A percentile compares a stretch with the other conserved stretches of the same genome.
phyloP scores from a whole-genome alignment of 1,140 invertebrate species.

The Lasaia peninsularis region DNA sequence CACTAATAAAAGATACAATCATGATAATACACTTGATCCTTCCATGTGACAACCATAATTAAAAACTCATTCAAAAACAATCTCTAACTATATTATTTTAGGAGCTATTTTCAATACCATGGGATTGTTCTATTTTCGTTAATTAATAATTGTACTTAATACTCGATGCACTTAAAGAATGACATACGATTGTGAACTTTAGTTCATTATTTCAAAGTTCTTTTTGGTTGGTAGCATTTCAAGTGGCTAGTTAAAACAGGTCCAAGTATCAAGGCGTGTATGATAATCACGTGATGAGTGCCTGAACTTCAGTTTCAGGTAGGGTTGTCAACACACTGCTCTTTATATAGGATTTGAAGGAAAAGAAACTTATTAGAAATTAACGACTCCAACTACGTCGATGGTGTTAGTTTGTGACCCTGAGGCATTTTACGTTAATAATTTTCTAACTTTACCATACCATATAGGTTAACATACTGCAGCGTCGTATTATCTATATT shows the following conservation, averaged over 20 bases:
- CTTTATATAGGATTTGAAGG: too few relatives aligned
- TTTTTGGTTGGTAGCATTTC: not conserved
- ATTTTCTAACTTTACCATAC: too few relatives aligned
- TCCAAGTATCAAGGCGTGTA: conserved; percentile 11
- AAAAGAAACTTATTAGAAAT: too few relatives aligned
- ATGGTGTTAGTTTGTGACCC: too few relatives aligned
- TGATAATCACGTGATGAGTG: conserved; percentile 9
- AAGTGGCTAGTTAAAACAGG: conserved; percentile 10
- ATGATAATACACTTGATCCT: conserved; percentile 3
- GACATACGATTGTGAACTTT: not conserved
- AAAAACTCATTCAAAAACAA: not conserved
- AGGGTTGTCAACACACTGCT: not conserved
- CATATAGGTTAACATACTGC: too few relatives aligned
- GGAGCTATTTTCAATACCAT: not conserved
- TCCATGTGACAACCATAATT: conserved; percentile 1
- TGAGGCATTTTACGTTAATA: too few relatives aligned
- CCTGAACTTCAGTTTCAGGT: conserved; percentile 7
- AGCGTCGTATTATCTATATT: too few relatives aligned
- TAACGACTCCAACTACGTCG: too few relatives aligned
- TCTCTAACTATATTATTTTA: not conserved
- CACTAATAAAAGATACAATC: not conserved
- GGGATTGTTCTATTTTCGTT: conserved; percentile 8
- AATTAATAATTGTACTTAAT: conserved; percentile 13
- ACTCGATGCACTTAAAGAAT: not conserved
- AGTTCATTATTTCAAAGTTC: not conserved